Evolutionary conservation across 2,888 invertebrate genomes (phyloP), one percentile per base, ranked within the genome.

Genomic region (Acleris cristana): DNA sequence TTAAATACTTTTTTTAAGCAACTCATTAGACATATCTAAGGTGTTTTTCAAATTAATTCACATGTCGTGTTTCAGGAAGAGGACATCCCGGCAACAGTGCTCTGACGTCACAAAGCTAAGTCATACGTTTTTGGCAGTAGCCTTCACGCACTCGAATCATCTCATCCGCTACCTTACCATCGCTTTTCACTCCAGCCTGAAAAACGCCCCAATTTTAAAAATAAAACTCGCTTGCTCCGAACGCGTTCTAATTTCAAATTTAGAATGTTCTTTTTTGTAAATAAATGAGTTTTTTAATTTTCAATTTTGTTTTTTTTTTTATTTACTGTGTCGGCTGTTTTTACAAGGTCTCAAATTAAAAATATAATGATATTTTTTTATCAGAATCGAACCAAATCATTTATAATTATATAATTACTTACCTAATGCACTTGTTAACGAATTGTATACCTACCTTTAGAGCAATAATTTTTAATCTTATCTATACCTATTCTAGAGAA

Each of bases 41-140:
- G n/a, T 30, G 26, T 49, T 63, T 62, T 49, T 49, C 21, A 55
- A 63, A 51, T 56, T 56, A 49, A 51, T 34, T 63, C 40, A 56
- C 64, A 59, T 69, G 67, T 65, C 34, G 76, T 77, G 67, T 76
- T 70, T 75, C 91, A 92, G 92, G 92, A 88, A 84, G 91, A 90
- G 86, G 92, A 92, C 86, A 86, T 90, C 85, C 92, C 92, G 60
- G 92, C 89, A 55, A 92, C 92, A 74, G 84, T 91, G 75, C 88
- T 92, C 76, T 92, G 86, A 90, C 85, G 79, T 73, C 87, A 79
- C 74, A 87, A 88, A 92, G 92, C 90, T 92, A 92, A 92, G 92
- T 92, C 86, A 78, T 85, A 85, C 80, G 81, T 86, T 88, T 82
- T 88, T 89, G 89, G 86, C 84, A 83, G 84, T 88, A 89, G 83